A percentile compares a stretch with the other conserved stretches of the same genome.
phyloP scores from a whole-genome alignment of 2,888 invertebrate species.

The Meliscaeva auricollis region DNA sequence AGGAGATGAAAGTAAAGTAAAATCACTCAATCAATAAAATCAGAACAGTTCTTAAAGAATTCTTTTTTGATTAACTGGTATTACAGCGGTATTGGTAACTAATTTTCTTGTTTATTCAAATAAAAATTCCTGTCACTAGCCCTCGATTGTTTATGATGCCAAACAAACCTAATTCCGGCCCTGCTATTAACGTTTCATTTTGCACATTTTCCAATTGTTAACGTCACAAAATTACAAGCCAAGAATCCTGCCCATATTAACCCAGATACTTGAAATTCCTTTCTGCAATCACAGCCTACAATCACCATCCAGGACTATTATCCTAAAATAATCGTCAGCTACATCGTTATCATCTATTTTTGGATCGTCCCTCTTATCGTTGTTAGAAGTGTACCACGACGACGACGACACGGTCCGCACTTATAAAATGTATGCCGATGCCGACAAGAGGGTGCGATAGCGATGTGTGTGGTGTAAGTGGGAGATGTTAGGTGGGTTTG shows the following conservation, averaged over 20 bases:
- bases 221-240: conserved; percentile 51
- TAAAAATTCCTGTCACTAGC: too few relatives aligned
- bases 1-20: too few relatives aligned
- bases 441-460: conserved; percentile 11
- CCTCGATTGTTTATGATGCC: too few relatives aligned
- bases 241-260: conserved; percentile 59
- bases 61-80: too few relatives aligned
- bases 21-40: too few relatives aligned
- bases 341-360: conserved; percentile 58
- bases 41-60: too few relatives aligned
- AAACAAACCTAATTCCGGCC: background rate
- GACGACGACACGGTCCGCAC: conserved; percentile 4
- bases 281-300: conserved; percentile 58
- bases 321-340: conserved; percentile 51
- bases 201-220: conserved; percentile 48
- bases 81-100: too few relatives aligned
- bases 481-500: background rate
- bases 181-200: conserved; percentile 26
- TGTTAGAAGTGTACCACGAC: conserved; percentile 39
- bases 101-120: too few relatives aligned
- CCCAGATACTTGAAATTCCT: conserved; percentile 56
- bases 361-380: conserved; percentile 39
- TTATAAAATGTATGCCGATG: conserved; percentile 6
- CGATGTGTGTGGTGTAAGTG: background rate
- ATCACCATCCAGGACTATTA: conserved; percentile 62